Evolutionary conservation across 1,140 invertebrate species (phyloP).

Genomic region (Saccostrea echinata): DNA sequence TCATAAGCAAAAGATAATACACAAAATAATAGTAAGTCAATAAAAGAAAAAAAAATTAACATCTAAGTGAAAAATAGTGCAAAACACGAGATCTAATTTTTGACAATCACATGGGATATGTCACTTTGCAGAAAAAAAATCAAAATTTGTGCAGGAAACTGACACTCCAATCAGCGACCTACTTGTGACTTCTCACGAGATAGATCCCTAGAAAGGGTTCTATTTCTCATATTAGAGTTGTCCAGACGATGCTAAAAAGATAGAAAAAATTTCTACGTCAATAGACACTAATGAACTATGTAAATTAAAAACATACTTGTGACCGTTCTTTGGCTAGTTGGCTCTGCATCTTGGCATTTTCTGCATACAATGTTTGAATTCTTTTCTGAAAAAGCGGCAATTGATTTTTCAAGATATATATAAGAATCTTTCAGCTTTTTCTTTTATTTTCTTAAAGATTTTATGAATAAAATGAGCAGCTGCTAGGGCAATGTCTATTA

Average conservation of each 20-base stretch:
- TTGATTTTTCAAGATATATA: neutral
- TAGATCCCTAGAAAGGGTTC: slow-evolving; percentile 62
- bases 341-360: slow-evolving; percentile 25
- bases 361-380: slow-evolving; percentile 10
- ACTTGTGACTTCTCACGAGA: slow-evolving; percentile 67
- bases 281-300: neutral
- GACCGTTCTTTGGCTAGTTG: neutral
- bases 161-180: neutral
- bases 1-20: too few species aligned
- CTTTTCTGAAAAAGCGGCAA: neutral
- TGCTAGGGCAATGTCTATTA: too few species aligned
- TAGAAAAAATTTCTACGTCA: neutral
- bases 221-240: slow-evolving; percentile 67
- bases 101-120: neutral
- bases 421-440: neutral
- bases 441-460: too few species aligned
- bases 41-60: too few species aligned
- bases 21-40: too few species aligned
- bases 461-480: too few species aligned
- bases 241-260: slow-evolving; percentile 63
- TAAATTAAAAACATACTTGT: neutral
- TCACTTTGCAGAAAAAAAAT: neutral
- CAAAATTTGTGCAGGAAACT: neutral
- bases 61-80: neutral
- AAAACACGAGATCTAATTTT: neutral